These are phyloP conservation scores for Sussaba pulchella DNA, from an alignment of 2,888 invertebrate species.

Conservation along the genomic window DNA sequence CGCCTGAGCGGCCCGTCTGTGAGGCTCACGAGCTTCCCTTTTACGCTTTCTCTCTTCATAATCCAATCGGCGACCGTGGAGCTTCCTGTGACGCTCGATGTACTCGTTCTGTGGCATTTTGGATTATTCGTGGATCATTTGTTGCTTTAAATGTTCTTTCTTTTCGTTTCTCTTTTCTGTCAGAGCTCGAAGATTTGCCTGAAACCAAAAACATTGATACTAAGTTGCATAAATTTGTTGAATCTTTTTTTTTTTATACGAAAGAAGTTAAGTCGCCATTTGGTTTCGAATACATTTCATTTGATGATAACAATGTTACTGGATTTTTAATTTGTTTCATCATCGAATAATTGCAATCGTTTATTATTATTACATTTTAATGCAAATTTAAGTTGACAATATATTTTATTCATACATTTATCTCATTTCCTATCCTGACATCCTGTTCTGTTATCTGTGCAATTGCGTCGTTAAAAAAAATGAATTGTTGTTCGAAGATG, in stretches of 20 bases:
- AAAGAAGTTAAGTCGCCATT: neutral
- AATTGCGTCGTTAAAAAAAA: no score
- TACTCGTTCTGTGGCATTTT: conserved; percentile 99
- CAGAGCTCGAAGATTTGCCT: conserved; percentile 22
- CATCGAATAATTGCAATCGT: no score
- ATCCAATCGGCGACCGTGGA: conserved; percentile 98
- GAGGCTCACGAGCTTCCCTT: conserved; percentile 96
- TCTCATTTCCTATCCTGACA: neutral
- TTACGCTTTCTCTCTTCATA: conserved; percentile 99
- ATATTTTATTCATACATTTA: neutral
- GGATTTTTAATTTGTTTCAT: no score
- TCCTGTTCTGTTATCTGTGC: no score
- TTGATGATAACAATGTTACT: no score
- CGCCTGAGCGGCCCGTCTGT: conserved; percentile 95
- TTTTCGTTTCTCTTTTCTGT: neutral
- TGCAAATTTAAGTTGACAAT: neutral
- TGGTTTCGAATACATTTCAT: no score
- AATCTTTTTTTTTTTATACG: neutral
- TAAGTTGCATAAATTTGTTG: conserved; percentile 35
- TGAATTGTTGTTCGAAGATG: no score
- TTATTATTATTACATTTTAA: neutral
- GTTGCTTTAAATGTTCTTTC: neutral
- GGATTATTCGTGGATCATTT: conserved; percentile 4
- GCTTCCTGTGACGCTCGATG: conserved; percentile 98
- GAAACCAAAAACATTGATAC: conserved; percentile 49